Evolutionary conservation across 2,888 invertebrate species (phyloP), one percentile per base, ranked within the genome.

Genomic region (Rotaria socialis): DNA sequence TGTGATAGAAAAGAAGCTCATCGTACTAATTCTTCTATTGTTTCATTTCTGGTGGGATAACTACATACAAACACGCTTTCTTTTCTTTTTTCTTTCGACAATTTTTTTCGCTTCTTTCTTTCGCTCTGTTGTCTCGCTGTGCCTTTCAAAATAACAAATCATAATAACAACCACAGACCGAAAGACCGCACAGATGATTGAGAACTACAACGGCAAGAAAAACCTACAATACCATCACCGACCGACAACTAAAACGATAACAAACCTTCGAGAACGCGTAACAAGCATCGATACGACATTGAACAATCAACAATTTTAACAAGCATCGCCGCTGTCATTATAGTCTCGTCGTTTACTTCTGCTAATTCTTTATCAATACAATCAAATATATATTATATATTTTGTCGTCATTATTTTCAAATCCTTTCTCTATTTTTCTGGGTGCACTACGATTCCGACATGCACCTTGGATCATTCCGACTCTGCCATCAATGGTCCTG

Each of bases 61-160:
- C 67, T 10, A 67, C 67, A 67, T 14, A 55, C 35, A 67, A 14
- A 35, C 67, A 67, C 67, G 35, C 67, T 67, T 67, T 67, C 67
- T 67, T 67, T 35, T 67, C 67, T 67, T 67, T 67, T 67, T 67
- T 67, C 67, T 67, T 67, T 67, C 67, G 67, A 67, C 35, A 41
- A 67, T 67, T 67, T 67, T 67, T 67, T 67, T 67, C 14, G 35
- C 27, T 6, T 67, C 67, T 67, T 27, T 67, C 67, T 67, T 22
- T 55, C 55, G 19, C 55, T 55, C 22, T 41, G 35, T 67, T 67
- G 67, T 67, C 67, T 67, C 67, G 35, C 67, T 67, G 14, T 67
- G 67, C 35, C 67, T 67, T 35, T 67, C 67, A 67, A 67, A 35
- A 67, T 14, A 67, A 67, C 67, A 67, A 67, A 67, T 67, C 67